Percentiles rank a stretch among this genome's conserved stretches.
Evolutionary conservation across 2,888 invertebrate species (phyloP).

Genomic region (Himalopsyche kuldschensis): DNA sequence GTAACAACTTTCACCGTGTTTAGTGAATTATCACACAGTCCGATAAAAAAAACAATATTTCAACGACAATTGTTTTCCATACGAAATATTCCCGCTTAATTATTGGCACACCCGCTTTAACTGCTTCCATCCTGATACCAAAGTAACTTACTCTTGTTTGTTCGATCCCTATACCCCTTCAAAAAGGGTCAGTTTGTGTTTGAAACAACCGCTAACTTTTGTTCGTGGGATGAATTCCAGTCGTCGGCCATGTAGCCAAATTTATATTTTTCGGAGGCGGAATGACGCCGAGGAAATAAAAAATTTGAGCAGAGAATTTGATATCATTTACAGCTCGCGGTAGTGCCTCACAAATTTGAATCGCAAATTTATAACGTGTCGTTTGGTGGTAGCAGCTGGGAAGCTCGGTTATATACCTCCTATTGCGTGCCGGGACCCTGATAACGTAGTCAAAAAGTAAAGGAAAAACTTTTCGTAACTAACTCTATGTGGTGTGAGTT

Average conservation of each 20-base stretch:
- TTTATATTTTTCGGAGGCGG: conserved; percentile 3
- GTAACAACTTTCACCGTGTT: too few relatives aligned
- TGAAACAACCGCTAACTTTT: conserved; percentile 15
- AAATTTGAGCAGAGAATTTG: conserved; percentile 22
- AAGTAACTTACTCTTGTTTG: conserved; percentile 20
- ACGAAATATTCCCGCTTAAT: conserved; percentile 15
- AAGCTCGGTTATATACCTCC: conserved; percentile 8
- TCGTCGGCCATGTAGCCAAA: not conserved
- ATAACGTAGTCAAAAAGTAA: not conserved
- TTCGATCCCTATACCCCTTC: not conserved
- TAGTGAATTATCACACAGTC: too few relatives aligned
- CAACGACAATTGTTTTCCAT: not conserved
- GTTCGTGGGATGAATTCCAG: conserved; percentile 18
- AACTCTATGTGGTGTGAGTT: not conserved
- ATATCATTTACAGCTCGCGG: conserved; percentile 28
- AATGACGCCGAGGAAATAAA: conserved; percentile 7
- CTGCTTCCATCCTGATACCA: conserved; percentile 13
- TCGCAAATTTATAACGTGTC: conserved; percentile 36
- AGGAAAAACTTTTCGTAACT: not conserved
- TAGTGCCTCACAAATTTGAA: conserved; percentile 26
- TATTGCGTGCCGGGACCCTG: not conserved
- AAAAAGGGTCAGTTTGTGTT: conserved; percentile 29
- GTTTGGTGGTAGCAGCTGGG: conserved; percentile 25
- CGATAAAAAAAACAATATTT: not conserved
- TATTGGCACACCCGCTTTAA: conserved; percentile 18